Evolutionary conservation across 2,888 invertebrate species (phyloP), one percentile per base, ranked within the genome.

Genomic region (Imbricaverruca yamaguchii): DNA sequence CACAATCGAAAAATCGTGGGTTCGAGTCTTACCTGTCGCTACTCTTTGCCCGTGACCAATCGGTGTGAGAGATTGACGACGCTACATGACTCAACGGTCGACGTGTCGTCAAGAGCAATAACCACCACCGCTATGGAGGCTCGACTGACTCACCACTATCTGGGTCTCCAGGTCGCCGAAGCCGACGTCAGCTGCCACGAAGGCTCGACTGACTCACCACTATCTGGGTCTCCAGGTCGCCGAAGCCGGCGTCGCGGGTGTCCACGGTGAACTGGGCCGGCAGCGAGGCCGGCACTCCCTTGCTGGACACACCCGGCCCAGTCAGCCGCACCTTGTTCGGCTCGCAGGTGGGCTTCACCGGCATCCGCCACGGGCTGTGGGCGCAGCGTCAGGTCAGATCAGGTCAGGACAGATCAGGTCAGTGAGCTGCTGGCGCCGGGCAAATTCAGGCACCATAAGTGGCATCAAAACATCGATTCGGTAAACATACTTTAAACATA

Each of bases 191-290:
- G 39, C 39, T 39, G 39, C 39, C 39, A 39, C 4, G 39, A 39
- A 4, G 39, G 39, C 39, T 39, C 39, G 39, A 1, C 21, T 67
- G 23, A 57, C 79, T 57, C 65, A 83, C 89, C 80, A 87, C 87
- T 82, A 91, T 86, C 78, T 88, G 87, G 78, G 90, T 88, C 82
- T 89, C 88, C 59, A 90, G 86, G 84, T 90, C 90, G 82, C 93
- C 94, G 82, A 92, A 91, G 25, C 95, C 95, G 80, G 94, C 94
- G 85, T 93, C 92, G 79, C 92, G 92, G 83, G 94, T 93, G 87
- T 96, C 95, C 69, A 96, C 91, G 85, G 92, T 93, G 86, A 96
- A 95, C 87, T 94, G 92, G 9, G 94, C 94, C 39, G 93, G 91
- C 10, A 90, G 89, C 83, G 92, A 92, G 18, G 93, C 92, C 86